Percentiles rank a stretch among this genome's conserved stretches.
These are phyloP conservation scores for Porites rus DNA, from an alignment of 92 coral and sea anemone species.

Conservation along the genomic window DNA sequence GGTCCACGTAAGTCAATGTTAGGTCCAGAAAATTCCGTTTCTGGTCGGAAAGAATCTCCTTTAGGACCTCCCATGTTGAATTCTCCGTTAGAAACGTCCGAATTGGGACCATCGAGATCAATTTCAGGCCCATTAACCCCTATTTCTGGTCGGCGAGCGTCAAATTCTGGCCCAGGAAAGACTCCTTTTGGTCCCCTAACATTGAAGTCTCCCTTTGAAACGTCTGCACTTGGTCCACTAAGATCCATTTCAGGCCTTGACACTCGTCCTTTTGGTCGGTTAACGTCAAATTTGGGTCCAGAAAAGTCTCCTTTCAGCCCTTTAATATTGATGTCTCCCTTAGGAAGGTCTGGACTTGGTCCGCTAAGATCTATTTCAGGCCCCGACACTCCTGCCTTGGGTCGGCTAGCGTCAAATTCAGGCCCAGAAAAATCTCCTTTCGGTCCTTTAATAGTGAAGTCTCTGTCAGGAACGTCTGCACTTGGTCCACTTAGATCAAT, in stretches of 20 bases:
- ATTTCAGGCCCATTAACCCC: not conserved
- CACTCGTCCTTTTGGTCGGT: too few species aligned
- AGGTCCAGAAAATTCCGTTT: not conserved
- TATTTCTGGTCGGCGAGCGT: too few species aligned
- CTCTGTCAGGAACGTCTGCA: not conserved
- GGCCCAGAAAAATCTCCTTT: too few species aligned
- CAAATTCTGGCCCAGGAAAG: not conserved
- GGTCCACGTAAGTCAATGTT: conserved; percentile 33
- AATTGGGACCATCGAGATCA: not conserved
- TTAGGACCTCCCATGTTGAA: not conserved
- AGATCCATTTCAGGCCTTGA: not conserved
- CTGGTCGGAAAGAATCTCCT: not conserved
- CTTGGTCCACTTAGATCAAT: conserved; percentile 25
- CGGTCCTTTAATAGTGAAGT: too few species aligned
- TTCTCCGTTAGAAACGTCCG: not conserved
- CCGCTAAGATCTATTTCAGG: not conserved
- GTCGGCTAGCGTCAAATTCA: not conserved
- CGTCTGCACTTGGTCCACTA: not conserved
- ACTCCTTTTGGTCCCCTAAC: not conserved
- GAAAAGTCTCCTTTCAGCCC: not conserved
- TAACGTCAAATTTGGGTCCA: not conserved
- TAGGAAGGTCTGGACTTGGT: not conserved
- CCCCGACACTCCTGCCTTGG: not conserved
- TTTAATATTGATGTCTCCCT: too few species aligned
- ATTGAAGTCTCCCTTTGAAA: not conserved